Evolutionary conservation across 2,113 vertebrate species (phyloP).

Genomic region (Hyperoodon ampullatus): DNA sequence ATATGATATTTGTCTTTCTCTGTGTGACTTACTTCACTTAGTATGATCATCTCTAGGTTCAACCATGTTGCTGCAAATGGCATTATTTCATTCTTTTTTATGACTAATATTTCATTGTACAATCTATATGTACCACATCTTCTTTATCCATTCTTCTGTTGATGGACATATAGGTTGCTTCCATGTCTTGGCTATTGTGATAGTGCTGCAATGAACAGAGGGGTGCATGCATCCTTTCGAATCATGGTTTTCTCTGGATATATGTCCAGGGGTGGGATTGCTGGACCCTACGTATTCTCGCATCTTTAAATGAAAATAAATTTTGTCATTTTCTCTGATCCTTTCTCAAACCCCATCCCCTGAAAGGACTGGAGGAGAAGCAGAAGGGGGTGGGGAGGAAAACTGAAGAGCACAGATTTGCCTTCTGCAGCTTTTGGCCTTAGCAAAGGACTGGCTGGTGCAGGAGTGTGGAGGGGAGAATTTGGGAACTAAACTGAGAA

Average conservation of each 20-base stretch:
- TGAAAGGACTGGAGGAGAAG: background rate
- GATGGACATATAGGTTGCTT: background rate
- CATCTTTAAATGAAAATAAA: background rate
- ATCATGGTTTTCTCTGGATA: background rate
- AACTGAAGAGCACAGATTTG: background rate
- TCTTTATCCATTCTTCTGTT: too few species aligned
- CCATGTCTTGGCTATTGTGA: background rate
- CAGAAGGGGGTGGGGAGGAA: background rate
- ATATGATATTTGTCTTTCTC: background rate
- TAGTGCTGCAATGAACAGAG: background rate
- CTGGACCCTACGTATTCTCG: background rate
- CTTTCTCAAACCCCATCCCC: background rate
- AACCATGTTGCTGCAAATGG: background rate
- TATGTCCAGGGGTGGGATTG: too few species aligned
- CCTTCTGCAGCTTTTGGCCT: background rate
- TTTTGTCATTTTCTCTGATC: background rate
- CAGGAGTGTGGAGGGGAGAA: background rate
- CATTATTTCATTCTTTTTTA: background rate
- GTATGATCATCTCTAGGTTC: background rate
- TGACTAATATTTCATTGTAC: background rate
- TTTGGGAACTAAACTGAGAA: background rate
- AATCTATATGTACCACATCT: rapidly evolving
- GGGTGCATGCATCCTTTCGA: background rate
- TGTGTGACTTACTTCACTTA: background rate
- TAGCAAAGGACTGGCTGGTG: background rate